Percentiles rank a stretch among this genome's conserved stretches.
Evolutionary conservation across 2,797 vertebrate genomes (phyloP).

Genomic region (Rhinophrynus dorsalis): DNA sequence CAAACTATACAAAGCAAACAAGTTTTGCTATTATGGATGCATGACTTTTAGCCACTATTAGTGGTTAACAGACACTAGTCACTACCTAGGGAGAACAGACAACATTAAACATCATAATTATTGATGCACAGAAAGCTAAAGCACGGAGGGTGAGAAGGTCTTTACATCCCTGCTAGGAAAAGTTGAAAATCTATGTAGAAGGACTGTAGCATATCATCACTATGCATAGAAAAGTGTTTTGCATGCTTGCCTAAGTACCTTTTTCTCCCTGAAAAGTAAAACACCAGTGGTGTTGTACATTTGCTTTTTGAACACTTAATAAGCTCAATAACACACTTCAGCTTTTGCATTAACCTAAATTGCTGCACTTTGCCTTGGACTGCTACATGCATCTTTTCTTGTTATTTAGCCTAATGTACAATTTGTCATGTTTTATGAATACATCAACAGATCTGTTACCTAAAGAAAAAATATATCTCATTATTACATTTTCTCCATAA

Average conservation of each 20-base stretch:
- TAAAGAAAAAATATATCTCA: constrained; percentile 61
- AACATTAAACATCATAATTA: constrained; percentile 36
- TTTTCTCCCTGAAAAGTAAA: constrained; percentile 35
- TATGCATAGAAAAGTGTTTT: constrained; percentile 45
- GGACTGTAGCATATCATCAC: constrained; percentile 44
- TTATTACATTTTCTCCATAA: constrained; percentile 71
- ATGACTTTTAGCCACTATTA: neutral
- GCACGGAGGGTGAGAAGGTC: constrained; percentile 42
- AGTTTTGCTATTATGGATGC: no score
- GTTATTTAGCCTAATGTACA: constrained; percentile 39
- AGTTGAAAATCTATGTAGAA: constrained; percentile 25
- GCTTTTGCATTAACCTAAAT: constrained; percentile 48
- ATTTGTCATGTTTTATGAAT: constrained; percentile 36
- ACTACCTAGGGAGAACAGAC: constrained; percentile 4
- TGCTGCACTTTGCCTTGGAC: constrained; percentile 41
- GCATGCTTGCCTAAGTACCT: constrained; percentile 33
- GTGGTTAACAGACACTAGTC: neutral
- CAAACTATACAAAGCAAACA: no score
- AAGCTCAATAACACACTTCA: constrained; percentile 51
- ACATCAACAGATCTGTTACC: constrained; percentile 52
- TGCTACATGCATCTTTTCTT: constrained; percentile 14
- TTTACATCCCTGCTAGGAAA: constrained; percentile 30
- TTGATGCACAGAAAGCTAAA: constrained; percentile 37
- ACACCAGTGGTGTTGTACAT: constrained; percentile 24
- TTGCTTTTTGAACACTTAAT: constrained; percentile 48